Base-by-base conservation (phyloP, 2,797 vertebrate genomes). In the Phalanger gymnotis region DNA sequence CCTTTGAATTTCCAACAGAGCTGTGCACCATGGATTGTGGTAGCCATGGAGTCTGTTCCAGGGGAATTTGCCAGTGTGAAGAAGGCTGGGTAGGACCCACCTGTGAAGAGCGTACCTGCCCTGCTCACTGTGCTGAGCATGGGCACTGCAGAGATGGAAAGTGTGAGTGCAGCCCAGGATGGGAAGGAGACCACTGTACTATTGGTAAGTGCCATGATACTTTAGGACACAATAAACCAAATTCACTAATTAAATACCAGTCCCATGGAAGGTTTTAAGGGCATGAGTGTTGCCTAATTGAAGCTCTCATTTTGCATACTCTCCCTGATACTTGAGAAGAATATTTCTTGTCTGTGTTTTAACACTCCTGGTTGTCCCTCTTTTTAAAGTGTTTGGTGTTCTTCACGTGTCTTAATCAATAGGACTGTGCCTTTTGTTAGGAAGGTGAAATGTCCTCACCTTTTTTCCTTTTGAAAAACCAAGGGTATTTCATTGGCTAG, bases 121-220 rank as follows among this genome's bases (percentile, higher is more conserved):
- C 99, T 97, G 99, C 99, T 27, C 99, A 99, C 98, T 99, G 99
- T 1, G 99, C 99, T 51, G 99, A 99, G 81, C 99, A 99, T 2
- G 99, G 99, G n/a, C 99, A 99, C 97, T 99, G 99, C 98, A 99
- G 99, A 98, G 99, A 99, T 0, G 99, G 99, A 54, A 99, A 99
- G 97, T 99, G 99, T 96, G 99, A 99, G 98, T 99, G 99, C 98
- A 99, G 99, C 98, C 99, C 99, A 0, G 99, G 99, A 98, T 99
- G 99, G 99, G 99, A 99, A 98, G 99, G 99, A 28, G 99, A 99
- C 97, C 99, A 99, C 98, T 99, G 99, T 97, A 99, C 99, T 98
- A 99, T 99, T 28, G 99, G 99, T 99, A 99, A 99, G 99, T 96
- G 61, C 19, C 87, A 73, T 1, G 14, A 92, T 92, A 56, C 91